Percentiles rank a stretch among this genome's conserved stretches.
These are phyloP conservation scores for Columba guinea DNA, from an alignment of 2,797 vertebrate genomes.

Conservation along the genomic window DNA sequence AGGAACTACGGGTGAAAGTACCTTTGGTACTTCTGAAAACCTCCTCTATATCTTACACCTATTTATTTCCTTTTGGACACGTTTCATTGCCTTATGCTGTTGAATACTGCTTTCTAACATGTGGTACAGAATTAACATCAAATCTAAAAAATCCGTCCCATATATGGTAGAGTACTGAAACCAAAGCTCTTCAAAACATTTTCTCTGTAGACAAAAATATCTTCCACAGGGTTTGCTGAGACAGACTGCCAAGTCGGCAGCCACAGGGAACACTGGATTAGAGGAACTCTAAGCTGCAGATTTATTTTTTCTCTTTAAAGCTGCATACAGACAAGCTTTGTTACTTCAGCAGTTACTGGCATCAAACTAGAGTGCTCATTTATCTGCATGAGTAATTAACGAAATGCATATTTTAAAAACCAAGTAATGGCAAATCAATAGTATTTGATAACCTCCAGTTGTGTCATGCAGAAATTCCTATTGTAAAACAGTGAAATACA, in stretches of 20 bases:
- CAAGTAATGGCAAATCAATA: background rate
- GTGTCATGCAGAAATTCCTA: background rate
- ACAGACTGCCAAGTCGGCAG: conserved; percentile 54
- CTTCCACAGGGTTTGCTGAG: background rate
- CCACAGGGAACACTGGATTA: conserved; percentile 26
- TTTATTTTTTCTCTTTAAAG: conserved; percentile 8
- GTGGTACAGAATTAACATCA: conserved; percentile 42
- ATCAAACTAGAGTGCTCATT: background rate
- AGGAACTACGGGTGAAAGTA: background rate
- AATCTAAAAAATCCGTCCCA: conserved; percentile 55
- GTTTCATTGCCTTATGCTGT: conserved; percentile 5
- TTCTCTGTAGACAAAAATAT: conserved; percentile 65
- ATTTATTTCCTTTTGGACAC: background rate
- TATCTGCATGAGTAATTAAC: background rate
- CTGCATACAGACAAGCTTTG: background rate
- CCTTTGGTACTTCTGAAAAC: background rate
- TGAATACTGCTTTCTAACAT: conserved; percentile 18
- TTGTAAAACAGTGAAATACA: background rate
- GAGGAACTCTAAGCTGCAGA: background rate
- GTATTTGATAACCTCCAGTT: background rate
- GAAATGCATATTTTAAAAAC: background rate
- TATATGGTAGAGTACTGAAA: conserved; percentile 63
- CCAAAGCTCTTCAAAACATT: conserved; percentile 53
- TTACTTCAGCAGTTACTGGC: background rate
- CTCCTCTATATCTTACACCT: background rate